phyloP scores from a whole-genome alignment of 2,113 vertebrate species.

The Notechis scutatus region DNA sequence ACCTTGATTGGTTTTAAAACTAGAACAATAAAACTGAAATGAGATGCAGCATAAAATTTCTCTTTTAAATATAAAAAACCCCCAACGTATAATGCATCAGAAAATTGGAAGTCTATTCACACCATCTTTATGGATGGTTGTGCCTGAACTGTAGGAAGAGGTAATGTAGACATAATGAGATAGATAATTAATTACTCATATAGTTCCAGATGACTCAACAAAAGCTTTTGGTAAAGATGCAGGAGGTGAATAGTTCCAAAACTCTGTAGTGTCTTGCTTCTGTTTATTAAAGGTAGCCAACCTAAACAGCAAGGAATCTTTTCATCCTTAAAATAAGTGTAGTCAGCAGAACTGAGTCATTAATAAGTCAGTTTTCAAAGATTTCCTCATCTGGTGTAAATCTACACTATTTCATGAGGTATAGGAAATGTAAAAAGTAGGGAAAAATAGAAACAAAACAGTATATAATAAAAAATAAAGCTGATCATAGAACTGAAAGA shows the following conservation, averaged over 20 bases:
- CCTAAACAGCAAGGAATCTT: background rate
- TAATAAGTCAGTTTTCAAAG: constrained; percentile 12
- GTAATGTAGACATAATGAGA: background rate
- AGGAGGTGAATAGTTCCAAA: background rate
- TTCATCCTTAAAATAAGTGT: background rate
- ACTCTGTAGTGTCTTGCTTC: background rate
- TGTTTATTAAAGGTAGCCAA: background rate
- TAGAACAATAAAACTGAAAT: background rate
- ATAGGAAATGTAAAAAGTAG: background rate
- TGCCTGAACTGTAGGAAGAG: background rate
- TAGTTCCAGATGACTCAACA: background rate
- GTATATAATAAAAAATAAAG: background rate
- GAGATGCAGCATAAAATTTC: background rate
- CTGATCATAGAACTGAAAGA: background rate
- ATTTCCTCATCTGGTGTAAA: background rate
- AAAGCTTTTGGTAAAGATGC: background rate
- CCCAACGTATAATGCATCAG: background rate
- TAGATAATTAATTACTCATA: constrained; percentile 6
- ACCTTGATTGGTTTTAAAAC: constrained; percentile 18
- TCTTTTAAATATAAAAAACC: background rate
- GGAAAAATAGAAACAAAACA: background rate
- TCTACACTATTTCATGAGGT: background rate
- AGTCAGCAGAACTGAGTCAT: background rate
- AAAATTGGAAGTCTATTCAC: background rate
- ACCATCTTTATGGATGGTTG: background rate